Evolutionary conservation across 2,888 invertebrate genomes (phyloP).

Genomic region (Chaetoderma sp.): DNA sequence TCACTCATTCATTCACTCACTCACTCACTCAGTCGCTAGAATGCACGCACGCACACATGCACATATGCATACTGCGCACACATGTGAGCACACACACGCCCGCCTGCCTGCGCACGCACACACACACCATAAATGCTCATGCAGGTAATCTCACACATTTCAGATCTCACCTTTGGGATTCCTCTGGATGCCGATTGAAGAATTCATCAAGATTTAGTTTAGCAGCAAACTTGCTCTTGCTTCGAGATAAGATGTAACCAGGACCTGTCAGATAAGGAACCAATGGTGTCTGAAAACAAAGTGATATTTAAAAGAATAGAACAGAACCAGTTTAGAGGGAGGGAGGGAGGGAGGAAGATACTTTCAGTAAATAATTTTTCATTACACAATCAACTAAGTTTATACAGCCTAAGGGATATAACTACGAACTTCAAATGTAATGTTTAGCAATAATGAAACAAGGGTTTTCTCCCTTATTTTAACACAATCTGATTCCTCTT

Average conservation of each 20-base stretch:
- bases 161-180: slow-evolving; percentile 3
- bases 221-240: slow-evolving; percentile 59
- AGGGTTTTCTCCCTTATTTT: too few species aligned
- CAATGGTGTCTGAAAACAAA: slow-evolving; percentile 37
- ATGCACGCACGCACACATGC: neutral
- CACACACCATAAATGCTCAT: too few species aligned
- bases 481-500: too few species aligned
- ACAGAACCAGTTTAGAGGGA: neutral
- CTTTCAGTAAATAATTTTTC: neutral
- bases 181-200: slow-evolving; percentile 50
- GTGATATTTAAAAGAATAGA: neutral
- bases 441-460: too few species aligned
- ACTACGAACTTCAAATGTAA: too few species aligned
- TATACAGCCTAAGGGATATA: neutral
- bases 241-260: slow-evolving; percentile 60
- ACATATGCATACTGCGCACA: too few species aligned
- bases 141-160: too few species aligned
- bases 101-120: too few species aligned
- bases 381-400: neutral
- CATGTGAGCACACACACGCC: too few species aligned
- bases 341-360: neutral
- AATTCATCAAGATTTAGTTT: slow-evolving; percentile 60
- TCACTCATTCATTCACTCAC: neutral
- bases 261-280: slow-evolving; percentile 57
- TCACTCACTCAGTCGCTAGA: neutral